Evolutionary conservation across 2,113 vertebrate genomes (phyloP).

Genomic region (Donacobius atricapilla): DNA sequence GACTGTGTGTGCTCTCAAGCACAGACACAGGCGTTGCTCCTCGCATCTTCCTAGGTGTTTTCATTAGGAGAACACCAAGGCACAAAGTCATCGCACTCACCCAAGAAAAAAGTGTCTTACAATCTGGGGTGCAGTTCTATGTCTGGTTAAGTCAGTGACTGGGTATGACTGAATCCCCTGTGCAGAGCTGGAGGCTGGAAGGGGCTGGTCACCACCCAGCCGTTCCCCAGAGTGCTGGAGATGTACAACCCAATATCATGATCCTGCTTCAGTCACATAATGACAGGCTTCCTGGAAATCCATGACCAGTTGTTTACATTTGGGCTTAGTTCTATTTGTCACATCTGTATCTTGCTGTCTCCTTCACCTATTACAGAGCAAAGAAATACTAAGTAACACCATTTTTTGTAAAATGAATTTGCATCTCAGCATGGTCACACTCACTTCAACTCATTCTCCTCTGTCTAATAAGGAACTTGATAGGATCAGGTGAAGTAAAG

Average conservation of each 20-base stretch:
- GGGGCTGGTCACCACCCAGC: neutral
- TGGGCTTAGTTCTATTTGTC: neutral
- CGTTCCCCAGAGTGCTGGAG: neutral
- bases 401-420: neutral
- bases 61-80: neutral
- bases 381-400: neutral
- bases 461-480: neutral
- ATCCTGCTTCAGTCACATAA: neutral
- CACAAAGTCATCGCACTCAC: neutral
- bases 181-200: neutral
- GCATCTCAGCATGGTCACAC: neutral
- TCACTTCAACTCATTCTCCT: neutral
- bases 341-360: neutral
- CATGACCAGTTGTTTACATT: neutral
- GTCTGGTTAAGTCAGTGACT: neutral
- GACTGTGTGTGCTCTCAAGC: neutral
- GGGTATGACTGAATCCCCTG: neutral
- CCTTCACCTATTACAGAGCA: neutral
- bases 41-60: neutral
- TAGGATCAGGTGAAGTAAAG: neutral
- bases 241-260: neutral
- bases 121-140: neutral
- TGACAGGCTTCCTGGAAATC: neutral
- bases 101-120: neutral
- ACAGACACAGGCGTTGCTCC: rapidly evolving